These are phyloP conservation scores for Adineta ricciae DNA, from an alignment of 2,888 invertebrate genomes.

Conservation along the genomic window DNA sequence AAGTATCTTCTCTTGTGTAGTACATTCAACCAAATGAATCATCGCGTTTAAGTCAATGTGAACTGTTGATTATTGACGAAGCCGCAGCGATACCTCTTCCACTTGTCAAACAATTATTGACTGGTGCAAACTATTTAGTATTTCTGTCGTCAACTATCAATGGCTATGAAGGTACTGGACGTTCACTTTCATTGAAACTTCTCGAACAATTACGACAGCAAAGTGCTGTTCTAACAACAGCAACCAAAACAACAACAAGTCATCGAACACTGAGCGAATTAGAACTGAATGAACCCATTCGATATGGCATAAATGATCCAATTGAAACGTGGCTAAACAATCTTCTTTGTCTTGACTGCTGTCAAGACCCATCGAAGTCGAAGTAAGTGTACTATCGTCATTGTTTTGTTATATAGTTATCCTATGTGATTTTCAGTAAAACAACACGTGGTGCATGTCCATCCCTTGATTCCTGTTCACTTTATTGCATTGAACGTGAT, in stretches of 20 bases:
- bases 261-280: conserved; percentile 52
- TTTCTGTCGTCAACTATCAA: conserved; percentile 92
- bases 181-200: conserved; percentile 84
- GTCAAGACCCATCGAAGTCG: background rate
- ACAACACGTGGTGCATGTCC: conserved; percentile 64
- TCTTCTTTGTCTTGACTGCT: conserved; percentile 61
- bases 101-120: conserved; percentile 74
- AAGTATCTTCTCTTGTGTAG: too few relatives aligned
- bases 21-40: conserved; percentile 88
- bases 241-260: conserved; percentile 34
- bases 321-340: conserved; percentile 82
- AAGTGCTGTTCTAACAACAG: conserved; percentile 49
- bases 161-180: conserved; percentile 94
- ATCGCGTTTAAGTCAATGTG: conserved; percentile 77
- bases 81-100: conserved; percentile 95
- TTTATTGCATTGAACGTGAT: conserved; percentile 64
- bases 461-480: conserved; percentile 73
- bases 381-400: background rate
- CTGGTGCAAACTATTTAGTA: conserved; percentile 60
- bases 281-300: conserved; percentile 81
- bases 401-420: too few relatives aligned
- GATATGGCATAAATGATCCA: conserved; percentile 70
- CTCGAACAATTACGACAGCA: conserved; percentile 71
- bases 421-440: background rate
- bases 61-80: conserved; percentile 89